Percentiles rank a stretch among this genome's conserved stretches.
These are phyloP conservation scores for Megalurothrips usitatus DNA, from an alignment of 2,888 invertebrate genomes.

Conservation along the genomic window DNA sequence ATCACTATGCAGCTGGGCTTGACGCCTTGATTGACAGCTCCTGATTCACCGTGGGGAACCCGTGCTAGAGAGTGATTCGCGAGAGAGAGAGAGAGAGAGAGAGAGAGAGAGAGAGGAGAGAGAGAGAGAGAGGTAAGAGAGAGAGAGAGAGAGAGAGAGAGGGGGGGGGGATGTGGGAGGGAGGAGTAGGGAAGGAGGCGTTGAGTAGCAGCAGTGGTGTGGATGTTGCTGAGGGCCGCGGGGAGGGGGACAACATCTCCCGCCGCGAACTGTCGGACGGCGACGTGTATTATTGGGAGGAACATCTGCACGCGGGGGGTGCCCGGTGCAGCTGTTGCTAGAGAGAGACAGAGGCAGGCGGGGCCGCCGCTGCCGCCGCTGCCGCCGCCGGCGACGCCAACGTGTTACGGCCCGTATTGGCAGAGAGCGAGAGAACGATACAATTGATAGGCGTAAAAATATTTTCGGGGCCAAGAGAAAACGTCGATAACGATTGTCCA, in stretches of 20 bases:
- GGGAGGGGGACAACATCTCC: not conserved
- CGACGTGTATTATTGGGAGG: not conserved
- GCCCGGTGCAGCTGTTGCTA: constrained; percentile 13
- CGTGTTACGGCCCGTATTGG: not conserved
- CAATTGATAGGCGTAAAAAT: constrained; percentile 22
- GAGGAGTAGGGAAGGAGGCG: not conserved
- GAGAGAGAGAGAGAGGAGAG: too few species aligned
- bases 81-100: too few species aligned
- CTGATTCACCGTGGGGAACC: not conserved
- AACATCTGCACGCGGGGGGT: not conserved
- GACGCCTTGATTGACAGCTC: not conserved
- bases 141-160: too few species aligned
- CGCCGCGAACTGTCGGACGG: not conserved
- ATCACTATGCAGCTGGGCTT: not conserved
- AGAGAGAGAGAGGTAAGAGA: too few species aligned
- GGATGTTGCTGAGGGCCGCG: not conserved
- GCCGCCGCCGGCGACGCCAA: not conserved
- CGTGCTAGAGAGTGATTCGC: too few species aligned
- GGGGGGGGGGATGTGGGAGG: too few species aligned
- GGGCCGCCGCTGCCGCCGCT: too few species aligned
- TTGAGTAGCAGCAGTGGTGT: too few species aligned
- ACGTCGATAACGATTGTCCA: not conserved
- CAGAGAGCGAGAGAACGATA: not conserved
- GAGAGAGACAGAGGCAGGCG: not conserved
- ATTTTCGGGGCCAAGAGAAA: not conserved